Evolutionary conservation across 2,113 vertebrate species (phyloP).

Genomic region (Saguinus midas): DNA sequence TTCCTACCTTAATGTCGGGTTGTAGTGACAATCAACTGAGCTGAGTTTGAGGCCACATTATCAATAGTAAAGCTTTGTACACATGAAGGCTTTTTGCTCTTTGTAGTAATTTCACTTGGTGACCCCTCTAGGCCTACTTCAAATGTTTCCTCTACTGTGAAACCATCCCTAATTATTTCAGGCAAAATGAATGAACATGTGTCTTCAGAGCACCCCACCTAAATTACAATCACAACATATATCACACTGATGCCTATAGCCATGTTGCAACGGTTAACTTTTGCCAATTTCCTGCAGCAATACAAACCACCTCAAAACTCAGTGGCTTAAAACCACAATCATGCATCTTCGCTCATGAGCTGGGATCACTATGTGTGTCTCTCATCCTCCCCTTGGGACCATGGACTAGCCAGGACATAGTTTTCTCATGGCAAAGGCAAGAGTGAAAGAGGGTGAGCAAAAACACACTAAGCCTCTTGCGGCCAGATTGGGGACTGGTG

Average conservation of each 20-base stretch:
- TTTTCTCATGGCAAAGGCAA: neutral
- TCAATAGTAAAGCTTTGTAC: neutral
- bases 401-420: neutral
- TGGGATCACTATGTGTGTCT: fast-evolving
- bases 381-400: neutral
- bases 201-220: neutral
- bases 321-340: fast-evolving
- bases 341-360: fast-evolving
- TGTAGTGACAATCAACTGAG: fast-evolving
- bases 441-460: neutral
- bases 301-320: neutral
- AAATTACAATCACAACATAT: fast-evolving
- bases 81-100: neutral
- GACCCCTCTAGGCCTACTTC: neutral
- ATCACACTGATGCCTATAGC: neutral
- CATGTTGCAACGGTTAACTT: neutral
- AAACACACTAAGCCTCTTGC: neutral
- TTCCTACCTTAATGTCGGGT: fast-evolving
- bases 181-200: neutral
- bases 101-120: neutral
- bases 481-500: neutral
- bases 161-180: neutral
- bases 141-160: neutral
- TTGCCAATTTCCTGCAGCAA: neutral
- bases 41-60: neutral